Evolutionary conservation across 2,888 invertebrate genomes (phyloP).

Genomic region (Cactoblastis cactorum): DNA sequence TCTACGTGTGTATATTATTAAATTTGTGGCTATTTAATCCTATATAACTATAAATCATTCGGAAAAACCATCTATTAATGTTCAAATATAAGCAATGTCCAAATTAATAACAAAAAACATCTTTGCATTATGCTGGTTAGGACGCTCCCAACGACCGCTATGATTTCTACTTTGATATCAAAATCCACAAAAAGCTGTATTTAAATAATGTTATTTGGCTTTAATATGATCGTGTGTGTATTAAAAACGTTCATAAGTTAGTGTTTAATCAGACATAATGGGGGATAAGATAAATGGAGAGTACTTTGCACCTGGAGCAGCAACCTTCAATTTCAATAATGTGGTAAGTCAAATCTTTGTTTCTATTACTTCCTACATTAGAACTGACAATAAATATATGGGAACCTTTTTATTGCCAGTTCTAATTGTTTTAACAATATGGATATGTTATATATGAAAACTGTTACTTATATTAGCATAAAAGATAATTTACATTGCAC

Average conservation of each 20-base stretch:
- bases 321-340: conserved; percentile 73
- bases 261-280: conserved; percentile 46
- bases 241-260: conserved; percentile 37
- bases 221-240: conserved; percentile 36
- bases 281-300: conserved; percentile 68
- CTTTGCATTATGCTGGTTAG: conserved; percentile 50
- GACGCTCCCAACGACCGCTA: conserved; percentile 55
- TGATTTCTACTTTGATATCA: conserved; percentile 27
- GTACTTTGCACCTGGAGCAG: conserved; percentile 61
- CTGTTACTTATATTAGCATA: too few relatives aligned
- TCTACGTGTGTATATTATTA: background rate
- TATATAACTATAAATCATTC: background rate
- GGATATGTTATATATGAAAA: too few relatives aligned
- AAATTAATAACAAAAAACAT: background rate
- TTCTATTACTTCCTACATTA: conserved; percentile 16
- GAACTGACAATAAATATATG: background rate
- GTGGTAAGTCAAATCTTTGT: conserved; percentile 56
- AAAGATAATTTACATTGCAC: too few relatives aligned
- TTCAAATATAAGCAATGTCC: background rate
- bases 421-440: too few relatives aligned
- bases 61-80: background rate
- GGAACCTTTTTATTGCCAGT: too few relatives aligned
- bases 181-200: conserved; percentile 24
- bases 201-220: conserved; percentile 30
- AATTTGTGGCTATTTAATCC: background rate